Evolutionary conservation across 2,888 invertebrate species (phyloP).

Genomic region (Nephrotoma guestfalica): DNA sequence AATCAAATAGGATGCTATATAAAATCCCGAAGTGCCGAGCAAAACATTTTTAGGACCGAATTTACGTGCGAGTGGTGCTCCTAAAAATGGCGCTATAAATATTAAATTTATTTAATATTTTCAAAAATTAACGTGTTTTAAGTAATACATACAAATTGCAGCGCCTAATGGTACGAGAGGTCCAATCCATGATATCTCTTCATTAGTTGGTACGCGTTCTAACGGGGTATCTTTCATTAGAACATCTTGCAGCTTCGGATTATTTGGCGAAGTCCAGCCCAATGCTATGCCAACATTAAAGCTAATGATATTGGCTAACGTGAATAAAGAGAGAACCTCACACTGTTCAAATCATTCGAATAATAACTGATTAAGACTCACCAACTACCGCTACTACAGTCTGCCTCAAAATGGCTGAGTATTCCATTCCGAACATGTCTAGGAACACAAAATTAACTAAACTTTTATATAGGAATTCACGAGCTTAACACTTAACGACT

Average conservation of each 20-base stretch:
- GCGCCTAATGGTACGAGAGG: not conserved
- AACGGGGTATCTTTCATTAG: not conserved
- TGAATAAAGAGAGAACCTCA: no score
- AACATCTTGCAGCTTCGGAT: not conserved
- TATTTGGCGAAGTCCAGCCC: not conserved
- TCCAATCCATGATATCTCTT: not conserved
- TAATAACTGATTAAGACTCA: no score
- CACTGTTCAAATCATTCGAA: no score
- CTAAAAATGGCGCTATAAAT: not conserved
- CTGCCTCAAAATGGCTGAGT: no score
- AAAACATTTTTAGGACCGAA: not conserved
- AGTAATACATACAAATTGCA: not conserved
- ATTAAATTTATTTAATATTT: no score
- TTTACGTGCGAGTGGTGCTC: not conserved
- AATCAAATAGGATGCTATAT: not conserved
- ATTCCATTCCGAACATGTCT: no score
- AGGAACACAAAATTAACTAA: no score
- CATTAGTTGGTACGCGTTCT: not conserved
- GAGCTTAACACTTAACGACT: no score
- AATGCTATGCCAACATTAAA: not conserved
- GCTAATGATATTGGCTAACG: not conserved
- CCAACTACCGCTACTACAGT: no score
- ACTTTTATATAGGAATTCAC: no score
- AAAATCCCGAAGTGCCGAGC: not conserved
- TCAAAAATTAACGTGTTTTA: no score